These are phyloP conservation scores for Hippoglossus hippoglossus DNA, from an alignment of 2,797 vertebrate genomes.

Conservation along the genomic window DNA sequence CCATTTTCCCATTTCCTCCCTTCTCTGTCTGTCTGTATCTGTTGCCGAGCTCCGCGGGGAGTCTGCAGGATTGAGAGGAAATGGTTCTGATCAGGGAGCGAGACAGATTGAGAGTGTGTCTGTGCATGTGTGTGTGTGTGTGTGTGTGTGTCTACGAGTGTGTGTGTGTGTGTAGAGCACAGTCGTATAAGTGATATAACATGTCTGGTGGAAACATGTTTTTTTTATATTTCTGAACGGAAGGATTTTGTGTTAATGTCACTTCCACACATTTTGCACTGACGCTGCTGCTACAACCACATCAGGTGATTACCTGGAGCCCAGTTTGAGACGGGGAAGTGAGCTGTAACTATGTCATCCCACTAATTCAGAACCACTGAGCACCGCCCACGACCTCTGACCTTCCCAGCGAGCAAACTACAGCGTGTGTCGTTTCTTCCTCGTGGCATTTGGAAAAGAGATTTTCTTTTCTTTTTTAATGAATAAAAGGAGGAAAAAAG, in stretches of 20 bases:
- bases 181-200: too few relatives aligned
- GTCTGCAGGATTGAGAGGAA: conserved; percentile 32
- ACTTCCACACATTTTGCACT: too few relatives aligned
- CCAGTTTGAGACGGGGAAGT: too few relatives aligned
- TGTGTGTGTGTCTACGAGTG: conserved; percentile 10
- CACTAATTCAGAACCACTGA: background rate
- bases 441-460: conserved; percentile 26
- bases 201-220: too few relatives aligned
- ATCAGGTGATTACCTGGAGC: too few relatives aligned
- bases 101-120: conserved; percentile 15
- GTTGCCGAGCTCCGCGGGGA: conserved; percentile 21
- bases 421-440: background rate
- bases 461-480: conserved; percentile 24
- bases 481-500: conserved; percentile 24
- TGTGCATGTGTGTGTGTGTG: background rate
- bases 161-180: background rate
- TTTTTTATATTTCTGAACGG: too few relatives aligned
- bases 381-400: conserved; percentile 7
- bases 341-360: too few relatives aligned
- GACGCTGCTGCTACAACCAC: too few relatives aligned
- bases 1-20: conserved; percentile 29
- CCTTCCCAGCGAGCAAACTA: conserved; percentile 1
- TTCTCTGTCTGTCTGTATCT: conserved; percentile 34
- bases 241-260: too few relatives aligned
- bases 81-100: conserved; percentile 48